Evolutionary conservation across 2,888 invertebrate genomes (phyloP), one percentile per base, ranked within the genome.

Genomic region (Parochlus steinenii): DNA sequence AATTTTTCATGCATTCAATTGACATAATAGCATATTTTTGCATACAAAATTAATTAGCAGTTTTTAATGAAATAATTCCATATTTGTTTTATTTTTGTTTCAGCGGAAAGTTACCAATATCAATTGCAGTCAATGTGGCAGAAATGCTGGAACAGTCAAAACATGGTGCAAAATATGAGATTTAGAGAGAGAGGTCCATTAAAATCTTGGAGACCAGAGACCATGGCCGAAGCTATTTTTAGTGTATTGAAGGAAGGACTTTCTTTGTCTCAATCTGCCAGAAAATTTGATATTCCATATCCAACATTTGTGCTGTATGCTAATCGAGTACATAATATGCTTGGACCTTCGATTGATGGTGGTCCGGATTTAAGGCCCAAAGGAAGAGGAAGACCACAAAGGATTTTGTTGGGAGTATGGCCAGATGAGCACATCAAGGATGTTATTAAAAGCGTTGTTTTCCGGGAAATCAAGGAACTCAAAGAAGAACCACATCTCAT

Each of bases 51-150:
- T n/a, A n/a, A n/a, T n/a, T n/a, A n/a, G n/a, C n/a, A n/a, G n/a
- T n/a, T n/a, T n/a, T n/a, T n/a, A n/a, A n/a, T n/a, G n/a, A n/a
- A n/a, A n/a, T n/a, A n/a, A n/a, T n/a, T n/a, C n/a, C n/a, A n/a
- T n/a, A 7, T 37, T 30, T 49, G 58, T 63, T n/a, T n/a, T n/a
- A n/a, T n/a, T n/a, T n/a, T n/a, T n/a, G n/a, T n/a, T n/a, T 56
- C 77, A 79, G 73, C 78, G 76, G 86, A 86, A 70, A 86, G 85
- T 69, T 89, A 89, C 70, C 87, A 89, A 62, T 87, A 87, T 62
- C 87, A 89, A 61, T 65, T 89, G 56, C 89, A 89, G 61, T 85
- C 83, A 39, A 83, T 87, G 78, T 89, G 89, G 89, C 87, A 89
- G 62, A 89, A 87, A 59, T 87, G 87, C 61, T 89, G 87, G 87